A percentile compares a stretch with the other conserved stretches of the same genome.
These are phyloP conservation scores for Nesidiocoris tenuis DNA, from an alignment of 2,888 invertebrate species.

Conservation along the genomic window DNA sequence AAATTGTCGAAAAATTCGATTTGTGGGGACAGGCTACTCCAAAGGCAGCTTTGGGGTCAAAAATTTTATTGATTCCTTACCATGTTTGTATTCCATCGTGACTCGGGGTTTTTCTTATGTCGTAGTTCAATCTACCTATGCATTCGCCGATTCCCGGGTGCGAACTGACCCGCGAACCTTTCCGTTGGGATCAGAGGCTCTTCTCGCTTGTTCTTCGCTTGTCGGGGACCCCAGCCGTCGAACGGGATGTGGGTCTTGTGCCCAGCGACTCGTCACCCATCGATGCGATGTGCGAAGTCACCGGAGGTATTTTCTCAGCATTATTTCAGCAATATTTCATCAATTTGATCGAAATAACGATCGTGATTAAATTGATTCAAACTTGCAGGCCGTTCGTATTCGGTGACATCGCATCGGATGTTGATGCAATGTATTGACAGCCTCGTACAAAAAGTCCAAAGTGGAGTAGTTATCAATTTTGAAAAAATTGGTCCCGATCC, in stretches of 20 bases:
- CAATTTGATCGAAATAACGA: background rate
- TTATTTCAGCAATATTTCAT: background rate
- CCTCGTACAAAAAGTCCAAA: conserved; percentile 93
- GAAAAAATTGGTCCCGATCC: conserved; percentile 93
- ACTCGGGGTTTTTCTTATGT: conserved; percentile 38
- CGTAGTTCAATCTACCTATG: conserved; percentile 84
- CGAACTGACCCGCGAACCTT: conserved; percentile 97
- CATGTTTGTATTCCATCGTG: too few species aligned
- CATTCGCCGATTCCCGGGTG: conserved; percentile 92
- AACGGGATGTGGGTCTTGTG: conserved; percentile 84
- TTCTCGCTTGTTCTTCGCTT: conserved; percentile 91
- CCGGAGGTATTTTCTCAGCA: conserved; percentile 83
- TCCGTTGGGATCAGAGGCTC: conserved; percentile 98
- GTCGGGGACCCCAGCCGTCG: conserved; percentile 85
- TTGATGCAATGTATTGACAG: conserved; percentile 95
- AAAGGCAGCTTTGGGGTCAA: too few species aligned
- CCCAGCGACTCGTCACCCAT: conserved; percentile 93
- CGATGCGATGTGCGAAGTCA: conserved; percentile 98
- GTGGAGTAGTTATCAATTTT: conserved; percentile 96
- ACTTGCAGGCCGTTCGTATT: conserved; percentile 92
- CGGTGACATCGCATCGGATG: conserved; percentile 91
- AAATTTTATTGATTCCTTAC: too few species aligned
- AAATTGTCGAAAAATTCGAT: too few species aligned
- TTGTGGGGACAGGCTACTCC: too few species aligned
- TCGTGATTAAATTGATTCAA: too few species aligned